Evolutionary conservation across 2,888 invertebrate genomes (phyloP), one percentile per base, ranked within the genome.

Genomic region (Acronicta alni): DNA sequence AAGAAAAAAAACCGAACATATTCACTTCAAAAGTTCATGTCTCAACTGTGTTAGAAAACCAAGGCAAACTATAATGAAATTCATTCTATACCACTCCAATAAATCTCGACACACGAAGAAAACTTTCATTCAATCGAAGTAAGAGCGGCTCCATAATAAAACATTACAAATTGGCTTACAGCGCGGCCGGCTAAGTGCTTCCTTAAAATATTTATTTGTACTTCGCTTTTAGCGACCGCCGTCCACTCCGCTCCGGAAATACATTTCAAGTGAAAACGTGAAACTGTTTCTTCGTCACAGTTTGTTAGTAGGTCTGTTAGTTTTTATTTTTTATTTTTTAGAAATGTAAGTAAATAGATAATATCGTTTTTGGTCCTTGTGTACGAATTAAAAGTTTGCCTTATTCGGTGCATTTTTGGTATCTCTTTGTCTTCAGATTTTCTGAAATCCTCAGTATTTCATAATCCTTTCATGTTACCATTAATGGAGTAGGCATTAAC

Each of bases 141-240:
- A 66, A 63, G 65, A 56, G 58, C 53, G 41, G 58, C 30, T 55
- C 44, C 54, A 67, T 67, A 72, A 67, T 67, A 68, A 70, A 77
- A 75, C 66, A 75, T 77, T 68, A 74, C 67, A 77, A 76, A 81
- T 76, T 77, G 77, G 63, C 77, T 76, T 74, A 74, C 67, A 77
- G 71, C 62, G 71, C 65, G 57, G 52, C 69, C 67, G 61, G 75
- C 67, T 75, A 80, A 83, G 81, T 82, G 83, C 71, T 79, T 68
- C 76, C 71, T 67, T 79, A 77, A 79, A 77, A 81, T 81, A 83
- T 83, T 81, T 83, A 83, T 83, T 80, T 83, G 80, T 80, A 75
- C 73, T 76, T 78, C 70, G 82, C 84, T 84, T 79, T 84, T 82
- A 84, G 81, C 75, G 73, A 72, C 77, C 79, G 79, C 80, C 73